These are phyloP conservation scores for Liodrosophila aerea DNA, from an alignment of 2,888 invertebrate genomes.

Conservation along the genomic window DNA sequence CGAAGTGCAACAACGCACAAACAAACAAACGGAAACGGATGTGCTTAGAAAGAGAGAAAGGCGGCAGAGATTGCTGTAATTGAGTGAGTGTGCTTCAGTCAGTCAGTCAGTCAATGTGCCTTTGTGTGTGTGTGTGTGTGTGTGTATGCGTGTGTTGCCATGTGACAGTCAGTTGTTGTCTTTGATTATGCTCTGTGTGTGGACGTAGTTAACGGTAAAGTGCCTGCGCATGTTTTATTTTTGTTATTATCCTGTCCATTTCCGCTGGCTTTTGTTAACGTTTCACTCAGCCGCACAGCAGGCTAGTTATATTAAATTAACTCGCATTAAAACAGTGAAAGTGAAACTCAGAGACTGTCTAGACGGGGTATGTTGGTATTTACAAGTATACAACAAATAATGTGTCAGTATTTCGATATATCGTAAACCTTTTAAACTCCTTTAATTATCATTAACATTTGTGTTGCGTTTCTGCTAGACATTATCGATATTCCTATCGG, in stretches of 20 bases:
- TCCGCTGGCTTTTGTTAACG: conserved; percentile 1
- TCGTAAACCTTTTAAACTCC: no score
- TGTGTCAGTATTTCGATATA: no score
- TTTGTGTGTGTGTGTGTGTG: conserved; percentile 1
- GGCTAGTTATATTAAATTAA: conserved; percentile 3
- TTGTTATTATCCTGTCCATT: conserved; percentile 14
- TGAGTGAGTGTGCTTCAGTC: conserved; percentile 39
- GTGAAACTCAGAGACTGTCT: no score
- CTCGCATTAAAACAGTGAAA: no score
- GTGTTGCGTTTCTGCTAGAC: no score
- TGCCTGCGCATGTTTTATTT: conserved; percentile 5
- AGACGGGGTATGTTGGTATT: no score
- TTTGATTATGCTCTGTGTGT: conserved; percentile 3
- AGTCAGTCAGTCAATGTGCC: background rate
- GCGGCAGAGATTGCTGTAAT: conserved; percentile 30
- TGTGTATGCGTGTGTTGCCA: background rate
- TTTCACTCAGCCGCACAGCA: background rate
- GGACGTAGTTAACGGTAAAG: background rate
- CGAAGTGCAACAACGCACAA: conserved; percentile 31
- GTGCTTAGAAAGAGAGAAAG: conserved; percentile 44
- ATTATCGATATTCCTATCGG: no score
- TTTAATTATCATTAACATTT: no score
- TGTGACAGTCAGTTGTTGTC: conserved; percentile 7
- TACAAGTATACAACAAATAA: no score
- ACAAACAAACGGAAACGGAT: conserved; percentile 71